These are phyloP conservation scores for Lymantria monacha DNA, from an alignment of 2,888 invertebrate species.

Conservation along the genomic window DNA sequence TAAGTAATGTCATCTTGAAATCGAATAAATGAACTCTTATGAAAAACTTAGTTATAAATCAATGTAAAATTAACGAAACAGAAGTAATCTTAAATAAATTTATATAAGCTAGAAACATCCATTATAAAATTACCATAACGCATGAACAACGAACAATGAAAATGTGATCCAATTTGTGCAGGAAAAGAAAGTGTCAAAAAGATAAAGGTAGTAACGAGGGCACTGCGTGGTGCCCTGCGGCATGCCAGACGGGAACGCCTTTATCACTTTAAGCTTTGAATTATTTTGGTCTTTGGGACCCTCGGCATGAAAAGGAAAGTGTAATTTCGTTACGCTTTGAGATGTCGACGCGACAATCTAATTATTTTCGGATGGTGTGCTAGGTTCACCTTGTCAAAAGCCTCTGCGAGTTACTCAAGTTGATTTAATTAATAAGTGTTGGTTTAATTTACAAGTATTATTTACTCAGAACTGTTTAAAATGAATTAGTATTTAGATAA, in stretches of 20 bases:
- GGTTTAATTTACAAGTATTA: slow-evolving; percentile 33
- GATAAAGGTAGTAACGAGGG: slow-evolving; percentile 69
- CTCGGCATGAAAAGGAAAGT: slow-evolving; percentile 73
- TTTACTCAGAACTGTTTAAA: slow-evolving; percentile 15
- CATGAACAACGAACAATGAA: slow-evolving; percentile 56
- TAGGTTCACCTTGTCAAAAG: slow-evolving; percentile 75
- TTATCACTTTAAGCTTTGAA: slow-evolving; percentile 77
- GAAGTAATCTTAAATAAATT: slow-evolving; percentile 28
- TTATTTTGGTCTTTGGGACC: slow-evolving; percentile 73
- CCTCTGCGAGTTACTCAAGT: slow-evolving; percentile 54
- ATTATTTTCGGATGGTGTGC: slow-evolving; percentile 67
- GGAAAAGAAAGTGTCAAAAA: slow-evolving; percentile 69
- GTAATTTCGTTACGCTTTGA: slow-evolving; percentile 81
- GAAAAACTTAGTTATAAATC: too few species aligned
- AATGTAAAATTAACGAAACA: slow-evolving; percentile 2
- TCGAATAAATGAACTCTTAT: too few species aligned
- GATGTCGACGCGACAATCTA: slow-evolving; percentile 79
- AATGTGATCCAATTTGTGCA: slow-evolving; percentile 70
- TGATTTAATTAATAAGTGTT: slow-evolving; percentile 52
- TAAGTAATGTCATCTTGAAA: too few species aligned
- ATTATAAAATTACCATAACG: slow-evolving; percentile 58
- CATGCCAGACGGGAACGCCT: slow-evolving; percentile 59
- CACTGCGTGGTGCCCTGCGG: slow-evolving; percentile 60
- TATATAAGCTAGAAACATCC: slow-evolving; percentile 49
- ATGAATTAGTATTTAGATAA: slow-evolving; percentile 7